Evolutionary conservation across 2,797 vertebrate genomes (phyloP).

Genomic region (Nyctibius grandis): DNA sequence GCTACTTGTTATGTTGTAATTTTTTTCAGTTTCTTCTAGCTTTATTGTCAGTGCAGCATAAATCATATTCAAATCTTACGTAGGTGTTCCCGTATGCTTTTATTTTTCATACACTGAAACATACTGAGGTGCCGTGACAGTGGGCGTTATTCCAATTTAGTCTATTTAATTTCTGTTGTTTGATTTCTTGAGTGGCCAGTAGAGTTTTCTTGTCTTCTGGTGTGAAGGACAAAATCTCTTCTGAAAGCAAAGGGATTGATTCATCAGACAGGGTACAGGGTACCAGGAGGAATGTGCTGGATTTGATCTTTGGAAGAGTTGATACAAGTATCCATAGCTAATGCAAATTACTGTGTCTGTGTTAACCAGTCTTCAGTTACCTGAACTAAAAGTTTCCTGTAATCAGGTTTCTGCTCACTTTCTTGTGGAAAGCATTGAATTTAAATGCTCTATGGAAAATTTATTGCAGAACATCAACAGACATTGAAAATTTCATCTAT

Average conservation of each 20-base stretch:
- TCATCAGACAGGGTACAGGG: accelerated
- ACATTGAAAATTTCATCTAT: not conserved
- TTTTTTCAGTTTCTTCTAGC: not conserved
- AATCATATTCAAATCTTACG: not conserved
- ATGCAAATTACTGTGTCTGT: not conserved
- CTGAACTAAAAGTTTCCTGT: not conserved
- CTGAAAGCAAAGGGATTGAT: not conserved
- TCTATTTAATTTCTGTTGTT: not conserved
- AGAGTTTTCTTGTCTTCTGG: not conserved
- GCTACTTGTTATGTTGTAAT: not conserved
- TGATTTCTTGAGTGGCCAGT: not conserved
- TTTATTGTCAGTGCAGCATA: not conserved
- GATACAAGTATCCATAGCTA: not conserved
- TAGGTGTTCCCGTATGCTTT: not conserved
- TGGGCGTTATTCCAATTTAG: not conserved
- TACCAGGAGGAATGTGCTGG: not conserved
- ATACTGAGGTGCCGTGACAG: not conserved
- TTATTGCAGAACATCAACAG: not conserved
- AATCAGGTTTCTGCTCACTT: not conserved
- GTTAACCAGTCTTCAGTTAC: not conserved
- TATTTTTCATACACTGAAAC: not conserved
- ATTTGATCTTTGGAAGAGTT: not conserved
- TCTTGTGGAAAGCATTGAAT: not conserved
- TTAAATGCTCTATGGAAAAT: not conserved
- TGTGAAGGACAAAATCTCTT: not conserved